Conservation (phyloP, 2,113 vertebrate species). For the Gorsachius goisagi region DNA sequence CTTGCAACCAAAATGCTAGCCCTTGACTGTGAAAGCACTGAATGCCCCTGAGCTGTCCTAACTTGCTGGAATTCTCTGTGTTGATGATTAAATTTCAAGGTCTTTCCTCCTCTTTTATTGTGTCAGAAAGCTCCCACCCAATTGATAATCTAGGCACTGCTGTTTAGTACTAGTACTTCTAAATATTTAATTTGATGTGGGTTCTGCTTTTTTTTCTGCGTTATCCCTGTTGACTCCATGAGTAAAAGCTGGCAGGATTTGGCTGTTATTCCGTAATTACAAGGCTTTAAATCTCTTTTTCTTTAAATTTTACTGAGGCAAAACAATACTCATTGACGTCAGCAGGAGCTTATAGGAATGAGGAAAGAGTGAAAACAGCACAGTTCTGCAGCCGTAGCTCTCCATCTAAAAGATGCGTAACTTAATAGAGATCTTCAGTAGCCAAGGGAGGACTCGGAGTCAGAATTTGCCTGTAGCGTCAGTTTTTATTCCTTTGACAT, state of each 20-base stretch:
- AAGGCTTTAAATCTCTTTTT: constrained; percentile 9
- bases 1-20: background rate
- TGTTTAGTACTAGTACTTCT: background rate
- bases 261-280: constrained; percentile 20
- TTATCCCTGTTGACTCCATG: background rate
- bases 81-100: background rate
- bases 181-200: constrained; percentile 12
- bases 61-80: background rate
- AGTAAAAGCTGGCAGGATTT: background rate
- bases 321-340: constrained; percentile 36
- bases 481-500: constrained; percentile 32
- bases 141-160: background rate
- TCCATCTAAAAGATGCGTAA: background rate
- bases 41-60: background rate
- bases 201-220: background rate
- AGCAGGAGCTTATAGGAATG: constrained; percentile 16
- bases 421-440: constrained; percentile 20
- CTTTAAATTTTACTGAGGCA: constrained; percentile 14
- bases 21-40: background rate
- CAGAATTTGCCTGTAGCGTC: background rate
- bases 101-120: background rate
- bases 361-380: background rate
- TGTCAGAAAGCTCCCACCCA: background rate
- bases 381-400: background rate
- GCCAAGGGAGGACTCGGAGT: background rate